Conservation (phyloP, 2,888 invertebrate genomes). For the Molorchus minor region DNA sequence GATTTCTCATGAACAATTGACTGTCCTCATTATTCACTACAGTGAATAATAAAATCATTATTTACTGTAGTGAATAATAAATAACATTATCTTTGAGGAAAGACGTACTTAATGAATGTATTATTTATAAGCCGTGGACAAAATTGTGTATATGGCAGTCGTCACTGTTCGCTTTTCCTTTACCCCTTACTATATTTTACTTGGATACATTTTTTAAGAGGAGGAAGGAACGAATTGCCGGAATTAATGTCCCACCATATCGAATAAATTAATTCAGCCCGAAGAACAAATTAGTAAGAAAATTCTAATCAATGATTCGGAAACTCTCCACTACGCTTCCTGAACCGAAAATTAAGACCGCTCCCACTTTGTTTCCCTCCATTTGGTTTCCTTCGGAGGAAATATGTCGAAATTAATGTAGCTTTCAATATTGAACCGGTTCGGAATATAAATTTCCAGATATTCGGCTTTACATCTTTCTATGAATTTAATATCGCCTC, state of each 20-base stretch:
- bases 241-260: conserved; percentile 27
- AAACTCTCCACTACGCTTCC: conserved; percentile 48
- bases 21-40: too few relatives aligned
- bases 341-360: conserved; percentile 57
- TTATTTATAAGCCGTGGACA: too few relatives aligned
- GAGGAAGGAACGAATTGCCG: too few relatives aligned
- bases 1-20: too few relatives aligned
- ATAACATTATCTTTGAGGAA: too few relatives aligned
- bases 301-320: conserved; percentile 62
- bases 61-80: too few relatives aligned
- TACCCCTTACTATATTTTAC: too few relatives aligned
- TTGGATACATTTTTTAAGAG: too few relatives aligned
- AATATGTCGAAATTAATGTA: conserved; percentile 61
- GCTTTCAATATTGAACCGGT: conserved; percentile 57
- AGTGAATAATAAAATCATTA: too few relatives aligned
- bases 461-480: conserved; percentile 50
- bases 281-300: conserved; percentile 62
- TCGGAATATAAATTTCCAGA: conserved; percentile 53
- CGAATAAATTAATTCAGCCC: conserved; percentile 45
- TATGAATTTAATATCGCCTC: conserved; percentile 50
- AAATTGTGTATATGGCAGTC: too few relatives aligned
- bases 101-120: too few relatives aligned
- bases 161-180: too few relatives aligned
- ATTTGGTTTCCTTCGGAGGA: conserved; percentile 54
- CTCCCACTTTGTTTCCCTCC: conserved; percentile 53